phyloP scores from a whole-genome alignment of 2,888 invertebrate species.

The Hybos culiciformis region DNA sequence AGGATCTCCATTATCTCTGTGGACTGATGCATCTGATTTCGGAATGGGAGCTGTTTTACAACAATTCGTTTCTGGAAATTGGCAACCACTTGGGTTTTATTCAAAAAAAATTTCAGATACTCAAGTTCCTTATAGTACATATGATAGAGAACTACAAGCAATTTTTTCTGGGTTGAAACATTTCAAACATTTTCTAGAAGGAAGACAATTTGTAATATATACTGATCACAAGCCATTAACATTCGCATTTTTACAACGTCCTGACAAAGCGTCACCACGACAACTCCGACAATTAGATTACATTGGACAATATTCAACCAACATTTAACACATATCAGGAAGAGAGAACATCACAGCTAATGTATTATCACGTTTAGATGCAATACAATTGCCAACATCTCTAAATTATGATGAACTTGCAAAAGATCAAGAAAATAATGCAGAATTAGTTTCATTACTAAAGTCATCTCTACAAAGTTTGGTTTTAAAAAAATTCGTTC shows the following conservation, averaged over 20 bases:
- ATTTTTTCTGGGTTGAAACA: not conserved
- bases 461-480: too few relatives aligned
- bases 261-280: not conserved
- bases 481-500: not conserved
- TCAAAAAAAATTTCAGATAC: not conserved
- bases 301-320: not conserved
- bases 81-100: conserved; percentile 9
- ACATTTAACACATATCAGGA: not conserved
- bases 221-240: not conserved
- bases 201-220: conserved; percentile 8
- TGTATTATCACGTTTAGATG: not conserved
- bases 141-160: not conserved
- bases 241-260: not conserved
- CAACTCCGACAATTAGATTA: not conserved
- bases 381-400: not conserved
- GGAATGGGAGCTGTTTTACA: conserved; percentile 11
- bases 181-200: not conserved
- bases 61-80: not conserved
- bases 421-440: not conserved
- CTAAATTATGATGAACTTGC: not conserved
- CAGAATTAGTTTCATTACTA: not conserved
- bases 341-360: not conserved
- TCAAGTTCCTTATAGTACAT: not conserved
- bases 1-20: not conserved
- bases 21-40: not conserved